Base-by-base conservation (phyloP, 2,797 vertebrate genomes). In the Acipenser ruthenus region DNA sequence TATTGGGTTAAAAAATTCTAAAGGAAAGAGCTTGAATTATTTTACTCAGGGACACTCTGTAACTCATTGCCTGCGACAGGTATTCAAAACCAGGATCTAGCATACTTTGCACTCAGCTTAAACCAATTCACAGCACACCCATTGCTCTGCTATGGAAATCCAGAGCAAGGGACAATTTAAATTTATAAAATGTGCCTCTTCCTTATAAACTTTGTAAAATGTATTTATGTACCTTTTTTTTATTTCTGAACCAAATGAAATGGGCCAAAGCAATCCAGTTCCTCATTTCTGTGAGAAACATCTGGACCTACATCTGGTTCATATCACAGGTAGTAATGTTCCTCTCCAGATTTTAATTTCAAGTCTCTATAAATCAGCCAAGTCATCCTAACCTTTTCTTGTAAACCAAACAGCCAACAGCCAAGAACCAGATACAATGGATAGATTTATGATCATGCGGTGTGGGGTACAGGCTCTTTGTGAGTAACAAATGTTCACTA, bases 361-460 rank as follows among this genome's bases (percentile, higher is more conserved):
- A 48, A 66, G 63, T 67, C 63, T 72, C 60, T n/a, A 18, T 60
- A 56, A 37, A 69, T 62, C 15, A 13, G n/a, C 65, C 13, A 23
- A 67, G 11, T 58, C 61, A 64, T 65, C 59, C 55, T 8, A 10
- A 23, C 65, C 65, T 67, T 52, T 53, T 63, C 61, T 56, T 49
- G 11, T 51, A 49, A 67, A 50, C 48, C 64, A 47, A 63, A 49
- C 65, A 63, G 68, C 62, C 59, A 37, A 37, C 23, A 37, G 23
- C 23, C 23, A 37, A 37, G 23, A 37, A 37, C 23, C 23, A 48
- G 58, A 56, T 58, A 15, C 37, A 47, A 48, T 51, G 10, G 37
- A 50, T 50, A 60, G 66, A 70, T 70, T 68, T 70, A 70, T 63
- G 53, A 37, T 58, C 49, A 50, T 59, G 59, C 66, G 53, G 68